Evolutionary conservation across 1,140 invertebrate species (phyloP).

Genomic region (Listronotus bonariensis): DNA sequence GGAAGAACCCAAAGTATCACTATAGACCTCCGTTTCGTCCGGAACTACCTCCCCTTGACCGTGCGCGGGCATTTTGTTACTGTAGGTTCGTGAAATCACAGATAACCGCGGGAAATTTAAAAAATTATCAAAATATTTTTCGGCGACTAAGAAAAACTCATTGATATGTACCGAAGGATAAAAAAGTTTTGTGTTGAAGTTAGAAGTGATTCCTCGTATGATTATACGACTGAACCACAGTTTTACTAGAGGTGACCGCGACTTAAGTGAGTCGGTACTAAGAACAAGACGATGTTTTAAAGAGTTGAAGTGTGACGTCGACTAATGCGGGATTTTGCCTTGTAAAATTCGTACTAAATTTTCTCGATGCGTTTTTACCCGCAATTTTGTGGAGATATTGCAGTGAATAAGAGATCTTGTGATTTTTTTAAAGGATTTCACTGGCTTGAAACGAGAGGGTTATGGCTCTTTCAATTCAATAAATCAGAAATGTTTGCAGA

Average conservation of each 20-base stretch:
- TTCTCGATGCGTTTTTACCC: conserved; percentile 8
- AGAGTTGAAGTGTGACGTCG: conserved; percentile 29
- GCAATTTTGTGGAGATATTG: neutral
- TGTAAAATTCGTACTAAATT: conserved; percentile 4
- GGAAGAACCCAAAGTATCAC: conserved; percentile 42
- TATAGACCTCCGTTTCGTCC: conserved; percentile 42
- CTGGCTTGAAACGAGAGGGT: too few species aligned
- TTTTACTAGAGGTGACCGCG: conserved; percentile 9
- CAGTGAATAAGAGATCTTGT: too few species aligned
- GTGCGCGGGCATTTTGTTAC: conserved; percentile 42
- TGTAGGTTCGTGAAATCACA: too few species aligned
- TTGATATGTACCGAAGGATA: conserved; percentile 24
- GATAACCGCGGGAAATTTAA: too few species aligned
- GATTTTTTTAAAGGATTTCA: too few species aligned
- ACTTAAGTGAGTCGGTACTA: conserved; percentile 11
- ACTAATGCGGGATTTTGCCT: conserved; percentile 15
- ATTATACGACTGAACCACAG: conserved; percentile 40
- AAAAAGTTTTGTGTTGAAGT: conserved; percentile 17
- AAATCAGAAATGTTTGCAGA: too few species aligned
- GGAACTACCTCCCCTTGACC: conserved; percentile 33
- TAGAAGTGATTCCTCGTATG: conserved; percentile 33
- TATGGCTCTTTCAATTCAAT: too few species aligned
- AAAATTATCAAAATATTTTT: too few species aligned
- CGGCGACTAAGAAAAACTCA: too few species aligned
- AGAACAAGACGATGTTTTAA: conserved; percentile 27